phyloP scores from a whole-genome alignment of 2,113 vertebrate genomes.

The Pycnonotus jocosus region DNA sequence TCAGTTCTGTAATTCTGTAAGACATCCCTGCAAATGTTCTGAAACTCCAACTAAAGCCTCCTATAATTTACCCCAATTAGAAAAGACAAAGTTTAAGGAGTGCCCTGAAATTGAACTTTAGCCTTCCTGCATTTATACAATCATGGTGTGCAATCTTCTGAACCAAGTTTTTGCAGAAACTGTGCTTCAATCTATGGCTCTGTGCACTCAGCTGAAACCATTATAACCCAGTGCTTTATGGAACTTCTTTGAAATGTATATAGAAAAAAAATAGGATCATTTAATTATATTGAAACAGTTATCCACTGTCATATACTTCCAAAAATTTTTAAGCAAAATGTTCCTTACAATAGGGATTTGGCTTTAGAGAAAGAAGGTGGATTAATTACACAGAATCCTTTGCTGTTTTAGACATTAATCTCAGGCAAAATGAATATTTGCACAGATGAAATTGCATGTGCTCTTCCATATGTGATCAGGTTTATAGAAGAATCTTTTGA shows the following conservation, averaged over 20 bases:
- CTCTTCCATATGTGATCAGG: background rate
- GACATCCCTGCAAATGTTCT: background rate
- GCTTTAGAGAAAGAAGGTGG: background rate
- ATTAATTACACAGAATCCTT: background rate
- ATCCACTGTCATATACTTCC: background rate
- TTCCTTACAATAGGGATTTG: background rate
- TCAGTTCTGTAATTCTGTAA: background rate
- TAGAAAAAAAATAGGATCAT: background rate
- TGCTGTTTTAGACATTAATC: background rate
- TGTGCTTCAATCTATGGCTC: background rate
- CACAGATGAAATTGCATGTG: background rate
- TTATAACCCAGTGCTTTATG: background rate
- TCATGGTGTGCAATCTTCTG: background rate
- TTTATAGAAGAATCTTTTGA: background rate
- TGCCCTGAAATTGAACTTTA: background rate
- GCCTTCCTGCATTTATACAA: background rate
- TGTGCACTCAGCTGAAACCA: background rate
- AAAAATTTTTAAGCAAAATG: background rate
- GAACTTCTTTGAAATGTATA: background rate
- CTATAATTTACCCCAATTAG: background rate
- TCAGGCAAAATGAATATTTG: background rate
- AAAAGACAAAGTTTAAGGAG: background rate
- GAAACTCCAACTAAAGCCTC: background rate
- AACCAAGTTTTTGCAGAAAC: background rate
- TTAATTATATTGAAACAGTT: background rate